A percentile compares a stretch with the other conserved stretches of the same genome.
Evolutionary conservation across 2,888 invertebrate genomes (phyloP).

Genomic region (Marronus borbonicus): DNA sequence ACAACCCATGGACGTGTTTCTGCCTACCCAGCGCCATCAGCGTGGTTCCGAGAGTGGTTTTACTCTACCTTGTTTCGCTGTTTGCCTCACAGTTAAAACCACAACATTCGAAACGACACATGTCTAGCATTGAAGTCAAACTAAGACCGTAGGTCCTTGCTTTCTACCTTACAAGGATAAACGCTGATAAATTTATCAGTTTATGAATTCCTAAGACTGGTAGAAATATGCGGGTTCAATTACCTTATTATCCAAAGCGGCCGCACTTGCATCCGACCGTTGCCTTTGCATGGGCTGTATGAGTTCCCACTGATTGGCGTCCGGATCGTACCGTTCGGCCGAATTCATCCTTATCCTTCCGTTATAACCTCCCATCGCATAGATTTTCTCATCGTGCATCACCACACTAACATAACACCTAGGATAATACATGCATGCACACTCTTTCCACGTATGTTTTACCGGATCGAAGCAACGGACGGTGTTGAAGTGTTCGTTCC

Average conservation of each 20-base stretch:
- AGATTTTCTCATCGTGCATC: conserved; percentile 80
- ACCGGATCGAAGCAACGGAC: conserved; percentile 87
- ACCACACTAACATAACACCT: conserved; percentile 87
- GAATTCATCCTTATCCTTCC: conserved; percentile 83
- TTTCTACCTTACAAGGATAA: no score
- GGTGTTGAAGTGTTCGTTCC: conserved; percentile 83
- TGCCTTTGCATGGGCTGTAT: conserved; percentile 83
- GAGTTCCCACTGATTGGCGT: conserved; percentile 84
- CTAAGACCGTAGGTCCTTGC: no score
- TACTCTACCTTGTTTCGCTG: no score
- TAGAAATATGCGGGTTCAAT: no score
- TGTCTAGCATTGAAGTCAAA: no score
- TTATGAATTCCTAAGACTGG: no score
- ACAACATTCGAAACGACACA: no score
- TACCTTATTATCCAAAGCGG: conserved; percentile 78
- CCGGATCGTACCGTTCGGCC: conserved; percentile 85
- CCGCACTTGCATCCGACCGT: conserved; percentile 86
- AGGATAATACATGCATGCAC: conserved; percentile 86
- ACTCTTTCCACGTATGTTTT: conserved; percentile 81
- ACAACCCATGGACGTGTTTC: no score
- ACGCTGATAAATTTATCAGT: no score
- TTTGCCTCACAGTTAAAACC: no score
- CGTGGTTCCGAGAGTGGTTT: no score
- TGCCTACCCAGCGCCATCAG: no score
- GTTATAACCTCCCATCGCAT: conserved; percentile 89